Evolutionary conservation across 2,888 invertebrate genomes (phyloP).

Genomic region (Aproaerema taeniolella): DNA sequence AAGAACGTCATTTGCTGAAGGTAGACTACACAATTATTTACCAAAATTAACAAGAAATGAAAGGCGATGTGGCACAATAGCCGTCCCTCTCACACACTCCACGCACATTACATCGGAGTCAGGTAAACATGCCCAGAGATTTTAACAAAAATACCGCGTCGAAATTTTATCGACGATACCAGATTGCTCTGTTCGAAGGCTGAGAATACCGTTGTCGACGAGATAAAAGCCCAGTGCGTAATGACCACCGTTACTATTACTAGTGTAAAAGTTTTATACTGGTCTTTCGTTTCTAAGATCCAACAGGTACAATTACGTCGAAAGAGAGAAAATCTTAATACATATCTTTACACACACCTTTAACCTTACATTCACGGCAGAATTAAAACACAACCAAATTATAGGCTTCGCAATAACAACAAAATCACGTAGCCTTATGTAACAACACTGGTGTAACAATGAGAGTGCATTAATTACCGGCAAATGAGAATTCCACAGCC

Average conservation of each 20-base stretch:
- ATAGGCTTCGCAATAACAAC: conserved; percentile 20
- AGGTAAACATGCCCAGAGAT: conserved; percentile 3
- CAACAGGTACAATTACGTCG: no score
- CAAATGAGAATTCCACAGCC: conserved; percentile 25
- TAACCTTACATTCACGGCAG: conserved; percentile 6
- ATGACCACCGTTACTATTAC: no score
- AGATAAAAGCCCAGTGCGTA: no score
- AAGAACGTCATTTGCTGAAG: no score
- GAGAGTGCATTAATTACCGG: conserved; percentile 27
- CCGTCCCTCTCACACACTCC: not conserved
- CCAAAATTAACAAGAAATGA: not conserved
- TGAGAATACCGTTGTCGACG: not conserved
- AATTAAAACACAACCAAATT: conserved; percentile 10
- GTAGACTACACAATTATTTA: no score
- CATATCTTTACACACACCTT: not conserved
- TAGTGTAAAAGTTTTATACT: no score
- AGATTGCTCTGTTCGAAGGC: conserved; percentile 4
- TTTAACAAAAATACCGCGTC: conserved; percentile 4
- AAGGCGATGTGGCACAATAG: not conserved
- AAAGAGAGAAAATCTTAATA: no score
- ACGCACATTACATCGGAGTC: not conserved
- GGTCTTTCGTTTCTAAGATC: no score
- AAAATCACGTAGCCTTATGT: conserved; percentile 20
- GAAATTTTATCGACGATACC: conserved; percentile 8
- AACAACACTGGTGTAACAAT: conserved; percentile 25